Base-by-base conservation (phyloP, 2,113 vertebrate species). In the Seriola quinqueradiata region DNA sequence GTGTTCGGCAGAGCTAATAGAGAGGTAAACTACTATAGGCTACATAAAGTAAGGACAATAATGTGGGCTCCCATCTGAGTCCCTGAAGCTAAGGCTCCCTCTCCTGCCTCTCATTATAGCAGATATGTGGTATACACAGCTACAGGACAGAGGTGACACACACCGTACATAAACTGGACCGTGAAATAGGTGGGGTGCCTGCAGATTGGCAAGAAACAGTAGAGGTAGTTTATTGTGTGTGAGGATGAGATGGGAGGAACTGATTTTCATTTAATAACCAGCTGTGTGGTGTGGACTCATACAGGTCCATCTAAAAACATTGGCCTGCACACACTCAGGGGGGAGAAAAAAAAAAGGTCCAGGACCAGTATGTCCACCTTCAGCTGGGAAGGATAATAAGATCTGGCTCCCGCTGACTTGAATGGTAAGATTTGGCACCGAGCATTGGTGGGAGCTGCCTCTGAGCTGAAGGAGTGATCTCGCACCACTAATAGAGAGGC, bases 231-330 rank as follows among this genome's bases (percentile, higher is more conserved):
- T 87, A 87, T 89, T 81, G 77, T 87, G 75, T 77, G 79, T 40
- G 84, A 67, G 65, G 70, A 80, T 21, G 87, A 87, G 79, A 89
- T 70, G 70, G 75, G 67, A 65, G 76, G 73, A 82, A 87, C 77
- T 87, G 79, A 87, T 88, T 91, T 85, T 86, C 79, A 75, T 90
- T 93, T 88, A 90, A 90, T 86, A 79, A 87, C 84, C 90, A 90
- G 84, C 89, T 88, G 87, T 87, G 71, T 87, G 83, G 85, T 83
- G 79, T 79, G 75, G 87, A 79, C 68, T 86, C 81, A 80, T 25
- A 65, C 61, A 61, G 75, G 38, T 68, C 80, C 63, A 83, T 89
- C 63, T 72, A 84, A 92, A 88, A 87, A 87, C 80, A 77, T 73
- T 70, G 85, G 42, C 75, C 75, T 57, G 44, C 60, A 63, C 75